Evolutionary conservation across 2,797 vertebrate genomes (phyloP).

Genomic region (Salarias fasciatus): DNA sequence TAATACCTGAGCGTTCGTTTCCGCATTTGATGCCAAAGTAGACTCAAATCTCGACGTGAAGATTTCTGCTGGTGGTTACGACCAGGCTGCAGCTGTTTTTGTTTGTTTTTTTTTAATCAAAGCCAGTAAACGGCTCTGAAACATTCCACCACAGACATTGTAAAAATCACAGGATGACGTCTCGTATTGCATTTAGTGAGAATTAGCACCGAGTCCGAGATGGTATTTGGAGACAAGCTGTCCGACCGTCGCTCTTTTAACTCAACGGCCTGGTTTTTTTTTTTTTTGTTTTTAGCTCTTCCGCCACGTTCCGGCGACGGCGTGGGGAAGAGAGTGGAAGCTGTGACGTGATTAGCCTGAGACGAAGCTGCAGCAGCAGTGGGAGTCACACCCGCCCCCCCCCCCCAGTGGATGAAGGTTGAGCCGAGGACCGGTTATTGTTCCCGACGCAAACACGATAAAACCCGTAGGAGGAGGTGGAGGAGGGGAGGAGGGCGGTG

Average conservation of each 20-base stretch:
- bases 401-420: conserved; percentile 37
- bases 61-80: conserved; percentile 50
- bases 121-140: conserved; percentile 4
- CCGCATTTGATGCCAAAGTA: conserved; percentile 34
- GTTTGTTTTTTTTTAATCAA: conserved; percentile 12
- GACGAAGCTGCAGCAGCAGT: conserved; percentile 60
- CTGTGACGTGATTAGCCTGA: conserved; percentile 68
- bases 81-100: conserved; percentile 30
- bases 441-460: conserved; percentile 34
- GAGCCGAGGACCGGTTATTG: conserved; percentile 38
- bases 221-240: conserved; percentile 56
- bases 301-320: conserved; percentile 16
- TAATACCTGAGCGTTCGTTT: conserved; percentile 69
- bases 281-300: conserved; percentile 19
- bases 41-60: conserved; percentile 26
- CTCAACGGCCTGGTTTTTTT: conserved; percentile 16
- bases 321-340: conserved; percentile 52
- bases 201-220: conserved; percentile 64
- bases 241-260: conserved; percentile 5
- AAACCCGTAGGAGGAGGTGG: no score
- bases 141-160: neutral
- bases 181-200: conserved; percentile 68
- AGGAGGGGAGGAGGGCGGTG: no score
- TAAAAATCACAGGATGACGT: conserved; percentile 62
- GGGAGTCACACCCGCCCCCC: conserved; percentile 32